Evolutionary conservation across 2,888 invertebrate species (phyloP).

Genomic region (Hyposoter didymator): DNA sequence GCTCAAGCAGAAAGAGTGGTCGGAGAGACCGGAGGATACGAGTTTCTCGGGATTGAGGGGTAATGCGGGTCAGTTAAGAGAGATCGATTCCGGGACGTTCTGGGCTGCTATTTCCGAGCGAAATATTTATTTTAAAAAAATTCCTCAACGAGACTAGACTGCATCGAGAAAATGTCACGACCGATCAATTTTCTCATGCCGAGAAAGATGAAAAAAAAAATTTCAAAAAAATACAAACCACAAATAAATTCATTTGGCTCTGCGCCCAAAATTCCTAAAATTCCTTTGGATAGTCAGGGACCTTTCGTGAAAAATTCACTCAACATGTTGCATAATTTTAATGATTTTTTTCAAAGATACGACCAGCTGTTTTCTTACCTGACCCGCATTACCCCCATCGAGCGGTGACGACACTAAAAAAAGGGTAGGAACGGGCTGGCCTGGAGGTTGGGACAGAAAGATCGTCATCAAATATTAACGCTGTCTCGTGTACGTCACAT

Average conservation of each 20-base stretch:
- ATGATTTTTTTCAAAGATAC: neutral
- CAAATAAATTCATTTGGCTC: neutral
- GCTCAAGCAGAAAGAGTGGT: constrained; percentile 58
- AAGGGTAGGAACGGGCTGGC: constrained; percentile 55
- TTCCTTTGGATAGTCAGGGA: neutral
- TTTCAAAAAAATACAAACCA: neutral
- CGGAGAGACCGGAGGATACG: constrained; percentile 42
- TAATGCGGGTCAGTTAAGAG: constrained; percentile 26
- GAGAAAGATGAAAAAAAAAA: neutral
- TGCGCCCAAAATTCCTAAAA: neutral
- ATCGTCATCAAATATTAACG: constrained; percentile 80
- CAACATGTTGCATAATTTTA: neutral
- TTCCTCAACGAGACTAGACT: neutral
- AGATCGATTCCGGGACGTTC: neutral
- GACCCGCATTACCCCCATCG: constrained; percentile 11
- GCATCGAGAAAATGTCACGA: neutral
- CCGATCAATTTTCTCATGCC: too few species aligned
- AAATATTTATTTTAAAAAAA: neutral
- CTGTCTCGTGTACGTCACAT: constrained; percentile 79
- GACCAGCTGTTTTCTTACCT: neutral
- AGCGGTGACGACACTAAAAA: constrained; percentile 45
- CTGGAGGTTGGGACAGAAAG: constrained; percentile 59
- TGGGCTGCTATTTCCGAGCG: neutral
- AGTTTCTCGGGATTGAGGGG: neutral
- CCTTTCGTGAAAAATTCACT: neutral